Evolutionary conservation across 2,888 invertebrate species (phyloP).

Genomic region (Syrphus vitripennis): DNA sequence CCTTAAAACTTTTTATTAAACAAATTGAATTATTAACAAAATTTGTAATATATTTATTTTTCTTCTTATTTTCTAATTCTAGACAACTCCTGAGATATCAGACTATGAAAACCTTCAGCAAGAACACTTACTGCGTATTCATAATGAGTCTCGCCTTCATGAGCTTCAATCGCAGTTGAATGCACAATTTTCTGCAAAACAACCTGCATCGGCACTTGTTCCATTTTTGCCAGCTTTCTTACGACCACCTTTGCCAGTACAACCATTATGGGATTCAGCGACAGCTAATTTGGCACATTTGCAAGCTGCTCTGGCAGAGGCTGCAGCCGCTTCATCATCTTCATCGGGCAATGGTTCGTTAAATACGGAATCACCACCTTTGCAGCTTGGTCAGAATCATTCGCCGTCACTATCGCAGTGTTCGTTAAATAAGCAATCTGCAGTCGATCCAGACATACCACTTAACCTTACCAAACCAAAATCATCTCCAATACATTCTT

Average conservation of each 20-base stretch:
- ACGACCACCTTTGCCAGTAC: slow-evolving; percentile 77
- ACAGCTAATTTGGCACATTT: slow-evolving; percentile 89
- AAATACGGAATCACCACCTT: slow-evolving; percentile 54
- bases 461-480: slow-evolving; percentile 95
- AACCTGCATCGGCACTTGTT: slow-evolving; percentile 74
- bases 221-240: slow-evolving; percentile 79
- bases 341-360: slow-evolving; percentile 51
- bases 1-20: too few species aligned
- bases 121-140: slow-evolving; percentile 77
- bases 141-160: slow-evolving; percentile 77
- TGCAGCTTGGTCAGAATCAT: slow-evolving; percentile 71
- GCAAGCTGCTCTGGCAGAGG: slow-evolving; percentile 79
- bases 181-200: slow-evolving; percentile 75
- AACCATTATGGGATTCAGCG: slow-evolving; percentile 82
- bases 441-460: slow-evolving; percentile 89
- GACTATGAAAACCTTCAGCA: slow-evolving; percentile 77
- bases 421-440: slow-evolving; percentile 72
- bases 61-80: slow-evolving; percentile 56
- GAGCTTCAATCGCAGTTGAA: slow-evolving; percentile 79
- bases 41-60: background rate
- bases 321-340: slow-evolving; percentile 73
- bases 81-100: slow-evolving; percentile 77
- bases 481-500: slow-evolving; percentile 82
- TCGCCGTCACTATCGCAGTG: slow-evolving; percentile 49
- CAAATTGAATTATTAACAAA: too few species aligned